Evolutionary conservation across 2,113 vertebrate genomes (phyloP).

Genomic region (Calcarius ornatus): DNA sequence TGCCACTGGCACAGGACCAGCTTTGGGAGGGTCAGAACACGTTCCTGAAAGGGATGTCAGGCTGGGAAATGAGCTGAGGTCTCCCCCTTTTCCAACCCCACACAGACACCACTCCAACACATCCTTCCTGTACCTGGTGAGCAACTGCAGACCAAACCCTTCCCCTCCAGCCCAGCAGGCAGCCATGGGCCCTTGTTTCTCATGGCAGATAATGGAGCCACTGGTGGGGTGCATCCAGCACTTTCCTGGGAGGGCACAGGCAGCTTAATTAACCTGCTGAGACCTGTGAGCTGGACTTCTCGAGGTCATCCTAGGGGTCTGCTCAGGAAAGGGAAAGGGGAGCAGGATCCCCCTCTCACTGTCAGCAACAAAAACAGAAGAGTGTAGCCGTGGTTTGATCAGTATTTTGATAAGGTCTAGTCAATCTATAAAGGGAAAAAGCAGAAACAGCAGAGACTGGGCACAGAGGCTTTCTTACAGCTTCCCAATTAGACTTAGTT

Average conservation of each 20-base stretch:
- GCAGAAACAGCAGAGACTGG: background rate
- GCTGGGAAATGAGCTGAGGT: background rate
- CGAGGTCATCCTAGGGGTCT: background rate
- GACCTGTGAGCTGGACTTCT: accelerated
- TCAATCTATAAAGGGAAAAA: background rate
- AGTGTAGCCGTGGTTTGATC: background rate
- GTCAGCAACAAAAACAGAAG: background rate
- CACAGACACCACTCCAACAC: background rate
- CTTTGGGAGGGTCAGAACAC: background rate
- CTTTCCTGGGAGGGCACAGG: background rate
- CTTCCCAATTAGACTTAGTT: slow-evolving; percentile 20
- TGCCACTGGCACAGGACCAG: background rate
- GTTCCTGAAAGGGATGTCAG: background rate
- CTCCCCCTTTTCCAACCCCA: background rate
- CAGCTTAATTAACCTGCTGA: background rate
- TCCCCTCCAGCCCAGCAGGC: background rate
- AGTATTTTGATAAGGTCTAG: background rate
- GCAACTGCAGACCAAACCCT: background rate
- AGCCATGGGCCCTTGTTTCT: accelerated
- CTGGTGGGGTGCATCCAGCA: background rate
- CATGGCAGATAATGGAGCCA: background rate
- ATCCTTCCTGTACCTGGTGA: background rate
- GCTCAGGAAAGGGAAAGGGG: background rate
- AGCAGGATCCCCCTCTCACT: background rate
- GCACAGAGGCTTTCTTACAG: background rate